These are phyloP conservation scores for Cephus runcator DNA, from an alignment of 2,888 invertebrate genomes.

Conservation along the genomic window DNA sequence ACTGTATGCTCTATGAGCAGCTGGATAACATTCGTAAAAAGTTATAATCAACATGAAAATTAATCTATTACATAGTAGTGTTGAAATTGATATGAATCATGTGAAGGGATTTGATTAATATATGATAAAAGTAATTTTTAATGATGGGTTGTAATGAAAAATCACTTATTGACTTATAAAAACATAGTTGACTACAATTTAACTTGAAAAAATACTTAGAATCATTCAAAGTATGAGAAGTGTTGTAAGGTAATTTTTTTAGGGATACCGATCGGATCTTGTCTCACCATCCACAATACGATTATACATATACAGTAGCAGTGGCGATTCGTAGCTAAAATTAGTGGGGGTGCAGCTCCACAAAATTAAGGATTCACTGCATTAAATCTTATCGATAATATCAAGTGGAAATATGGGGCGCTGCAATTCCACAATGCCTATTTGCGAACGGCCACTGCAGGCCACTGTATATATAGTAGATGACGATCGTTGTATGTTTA, in stretches of 20 bases:
- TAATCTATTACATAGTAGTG: not conserved
- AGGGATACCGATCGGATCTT: not conserved
- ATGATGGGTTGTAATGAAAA: not conserved
- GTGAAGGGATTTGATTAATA: not conserved
- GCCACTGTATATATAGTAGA: no score
- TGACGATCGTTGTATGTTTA: not conserved
- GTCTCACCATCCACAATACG: not conserved
- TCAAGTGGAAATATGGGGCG: no score
- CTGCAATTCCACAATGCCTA: no score
- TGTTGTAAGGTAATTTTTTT: not conserved
- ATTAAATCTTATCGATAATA: no score
- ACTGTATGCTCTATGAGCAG: not conserved
- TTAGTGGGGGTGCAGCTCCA: no score
- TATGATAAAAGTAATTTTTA: not conserved
- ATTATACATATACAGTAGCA: not conserved
- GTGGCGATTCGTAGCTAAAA: no score
- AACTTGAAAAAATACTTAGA: not conserved
- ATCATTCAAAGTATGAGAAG: not conserved
- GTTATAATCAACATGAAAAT: not conserved
- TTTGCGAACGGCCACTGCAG: no score
- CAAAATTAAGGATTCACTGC: no score
- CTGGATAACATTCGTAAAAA: not conserved
- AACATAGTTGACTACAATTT: not conserved
- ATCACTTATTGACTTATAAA: no score
- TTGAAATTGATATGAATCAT: not conserved